A percentile compares a stretch with the other conserved stretches of the same genome.
Evolutionary conservation across 2,797 vertebrate species (phyloP).

Genomic region (Tapera naevia): DNA sequence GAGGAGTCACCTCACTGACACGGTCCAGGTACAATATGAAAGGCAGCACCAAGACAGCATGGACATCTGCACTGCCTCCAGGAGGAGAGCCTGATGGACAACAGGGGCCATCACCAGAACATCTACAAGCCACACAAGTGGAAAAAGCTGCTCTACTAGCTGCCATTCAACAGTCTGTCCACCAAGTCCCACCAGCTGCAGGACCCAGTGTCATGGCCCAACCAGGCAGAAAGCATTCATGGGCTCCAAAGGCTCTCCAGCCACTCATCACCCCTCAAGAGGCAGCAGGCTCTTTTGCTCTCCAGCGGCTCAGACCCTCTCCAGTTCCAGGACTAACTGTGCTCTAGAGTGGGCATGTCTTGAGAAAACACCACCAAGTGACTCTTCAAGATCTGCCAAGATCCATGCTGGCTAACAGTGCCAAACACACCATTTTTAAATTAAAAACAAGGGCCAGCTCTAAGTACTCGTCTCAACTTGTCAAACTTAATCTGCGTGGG

Average conservation of each 20-base stretch:
- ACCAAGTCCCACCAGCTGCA: neutral
- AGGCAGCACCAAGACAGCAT: neutral
- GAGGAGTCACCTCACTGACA: neutral
- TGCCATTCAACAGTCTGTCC: neutral
- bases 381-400: neutral
- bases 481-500: constrained; percentile 29
- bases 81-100: neutral
- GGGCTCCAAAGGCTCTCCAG: neutral
- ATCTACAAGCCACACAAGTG: neutral
- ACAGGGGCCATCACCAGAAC: neutral
- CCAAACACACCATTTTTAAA: constrained; percentile 4
- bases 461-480: neutral
- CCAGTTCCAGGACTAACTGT: neutral
- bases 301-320: neutral
- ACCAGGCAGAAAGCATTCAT: neutral
- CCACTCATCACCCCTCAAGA: neutral
- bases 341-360: neutral
- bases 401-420: neutral
- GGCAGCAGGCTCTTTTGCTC: neutral
- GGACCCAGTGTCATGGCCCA: neutral
- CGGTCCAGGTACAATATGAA: neutral
- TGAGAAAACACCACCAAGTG: constrained; percentile 15
- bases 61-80: neutral
- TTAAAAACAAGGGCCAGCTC: constrained; percentile 45
- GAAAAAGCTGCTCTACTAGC: neutral